phyloP scores from a whole-genome alignment of 2,888 invertebrate species.

The Strigamia crassipes region DNA sequence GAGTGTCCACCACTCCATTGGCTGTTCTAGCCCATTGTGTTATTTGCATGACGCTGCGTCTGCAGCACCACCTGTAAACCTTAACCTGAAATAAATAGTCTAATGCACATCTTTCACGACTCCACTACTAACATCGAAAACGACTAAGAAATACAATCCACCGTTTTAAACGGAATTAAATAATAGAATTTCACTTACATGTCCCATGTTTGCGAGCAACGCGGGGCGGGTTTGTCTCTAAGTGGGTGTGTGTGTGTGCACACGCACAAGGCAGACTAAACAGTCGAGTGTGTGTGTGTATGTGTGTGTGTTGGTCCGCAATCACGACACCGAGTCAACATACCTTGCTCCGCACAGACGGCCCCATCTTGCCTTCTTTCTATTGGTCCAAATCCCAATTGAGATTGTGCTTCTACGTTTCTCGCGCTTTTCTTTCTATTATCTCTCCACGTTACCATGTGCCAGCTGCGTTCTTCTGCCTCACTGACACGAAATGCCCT shows the following conservation, averaged over 20 bases:
- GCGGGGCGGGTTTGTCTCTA: background rate
- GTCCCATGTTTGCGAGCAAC: background rate
- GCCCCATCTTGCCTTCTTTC: conserved; percentile 25
- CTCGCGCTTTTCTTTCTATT: conserved; percentile 22
- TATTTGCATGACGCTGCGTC: no score
- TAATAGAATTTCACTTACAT: background rate
- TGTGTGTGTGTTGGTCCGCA: conserved; percentile 30
- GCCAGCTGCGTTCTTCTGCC: conserved; percentile 30
- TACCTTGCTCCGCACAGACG: background rate
- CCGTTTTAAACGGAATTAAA: background rate
- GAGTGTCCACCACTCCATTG: no score
- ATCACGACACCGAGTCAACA: conserved; percentile 26
- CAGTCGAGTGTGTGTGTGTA: background rate
- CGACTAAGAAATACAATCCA: no score
- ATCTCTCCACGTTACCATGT: conserved; percentile 16
- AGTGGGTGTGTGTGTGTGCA: conserved; percentile 15
- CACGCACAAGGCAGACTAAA: conserved; percentile 15
- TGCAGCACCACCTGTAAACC: no score
- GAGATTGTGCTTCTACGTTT: conserved; percentile 1
- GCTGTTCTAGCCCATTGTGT: no score
- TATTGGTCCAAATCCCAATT: conserved; percentile 30
- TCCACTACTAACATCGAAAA: no score
- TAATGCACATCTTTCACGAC: no score
- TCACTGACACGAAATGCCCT: background rate
- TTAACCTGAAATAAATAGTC: no score